Evolutionary conservation across 1,140 invertebrate species (phyloP), one percentile per base, ranked within the genome.

Genomic region (Drosophila bifasciata): DNA sequence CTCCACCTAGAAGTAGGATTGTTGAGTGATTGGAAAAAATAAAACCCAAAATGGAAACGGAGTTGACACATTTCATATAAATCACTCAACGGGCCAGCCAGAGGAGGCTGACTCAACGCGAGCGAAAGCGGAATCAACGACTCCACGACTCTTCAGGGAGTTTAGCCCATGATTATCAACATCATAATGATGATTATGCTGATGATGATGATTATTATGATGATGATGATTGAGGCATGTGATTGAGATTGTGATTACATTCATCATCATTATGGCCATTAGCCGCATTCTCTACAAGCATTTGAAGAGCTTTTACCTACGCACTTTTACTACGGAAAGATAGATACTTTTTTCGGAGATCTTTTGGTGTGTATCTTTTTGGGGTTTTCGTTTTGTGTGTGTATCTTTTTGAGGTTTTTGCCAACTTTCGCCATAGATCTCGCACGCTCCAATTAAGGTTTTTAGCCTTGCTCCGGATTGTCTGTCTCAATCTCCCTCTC

Each of bases 211-310:
- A 36, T 36, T 3, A 25, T 6, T 40, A 6, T 58, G 41, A 21
- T 60, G 32, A 52, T 23, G 39, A 67, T 66, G 62, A 66, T 67
- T 67, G 64, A 59, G 43, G 28, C 39, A 16, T 48, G 43, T 61
- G 61, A 64, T 76, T 75, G 63, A 72, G 62, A 78, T 79, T 68
- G 71, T 62, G 80, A 85, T 88, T 77, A 79, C 81, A 81, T 85
- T 85, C 77, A 85, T 85, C 83, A 85, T 85, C 81, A 85, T 85
- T 85, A 85, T 66, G 69, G 56, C 58, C 58, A 63, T 69, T 75
- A 68, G 71, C 71, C 71, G 72, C 60, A 75, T 75, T 75, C 72
- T 75, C 68, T 46, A n/a, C n/a, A n/a, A 28, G 39, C 21, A 0
- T 40, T 25, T 66, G 6, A 36, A 46, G n/a, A 73, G 76, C 76